Evolutionary conservation across 1,140 invertebrate species (phyloP), one percentile per base, ranked within the genome.

Genomic region (Triops cancriformis): DNA sequence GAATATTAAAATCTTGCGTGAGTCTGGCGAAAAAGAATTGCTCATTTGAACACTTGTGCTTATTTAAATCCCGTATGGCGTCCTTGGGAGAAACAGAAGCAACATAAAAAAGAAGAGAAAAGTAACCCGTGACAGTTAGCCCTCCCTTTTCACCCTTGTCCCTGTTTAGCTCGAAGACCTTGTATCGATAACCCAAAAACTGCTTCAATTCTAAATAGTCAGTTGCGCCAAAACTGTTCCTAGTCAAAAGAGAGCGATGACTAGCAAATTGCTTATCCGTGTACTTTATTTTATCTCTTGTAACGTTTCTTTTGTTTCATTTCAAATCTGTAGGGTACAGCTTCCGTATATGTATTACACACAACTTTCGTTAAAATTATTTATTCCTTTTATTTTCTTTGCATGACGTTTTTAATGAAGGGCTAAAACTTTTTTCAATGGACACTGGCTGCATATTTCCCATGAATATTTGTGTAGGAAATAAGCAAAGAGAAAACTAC

Each of bases 131-230:
- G 0, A 64, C 6, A 64, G 3, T 23, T n/a, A n/a, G n/a, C n/a
- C n/a, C n/a, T 6, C 18, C 23, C 6, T 64, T 23, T 14, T n/a
- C 51, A 64, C 51, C 31, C 31, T 37, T 64, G 51, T 64, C 3
- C n/a, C 45, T 14, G 12, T 14, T 23, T 18, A 6, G 51, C 18
- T 14, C 6, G 18, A 14, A 64, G 51, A 64, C 51, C 51, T 64
- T 64, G 51, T 64, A 64, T 64, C n/a, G 51, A 64, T 64, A 64
- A 64, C 51, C 51, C 51, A 64, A 14, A 64, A 64, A 64, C 51
- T 18, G 18, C 51, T 37, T 7, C 31, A 37, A 37, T 37, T 37
- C 51, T 23, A 64, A 6, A 23, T 18, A 45, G 18, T 45, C 51
- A n/a, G 14, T 23, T 64, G 51, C 14, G 23, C 43, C 18, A 45